Conservation (phyloP, 1,140 invertebrate genomes). For the Lepidostoma basale region DNA sequence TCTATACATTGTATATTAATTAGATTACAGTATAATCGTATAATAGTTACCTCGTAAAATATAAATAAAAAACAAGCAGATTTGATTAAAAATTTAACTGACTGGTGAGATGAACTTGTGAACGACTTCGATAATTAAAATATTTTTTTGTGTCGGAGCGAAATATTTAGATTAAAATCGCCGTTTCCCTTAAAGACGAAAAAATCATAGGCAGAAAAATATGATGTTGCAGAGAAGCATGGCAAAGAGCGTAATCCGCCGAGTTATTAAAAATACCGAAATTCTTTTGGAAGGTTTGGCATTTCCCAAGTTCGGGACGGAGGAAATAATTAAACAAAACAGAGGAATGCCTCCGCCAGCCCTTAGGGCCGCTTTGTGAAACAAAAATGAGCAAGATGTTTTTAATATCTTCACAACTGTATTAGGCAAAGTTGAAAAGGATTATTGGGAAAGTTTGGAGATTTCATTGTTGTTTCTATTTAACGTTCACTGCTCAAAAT, state of each 20-base stretch:
- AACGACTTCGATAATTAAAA: slow-evolving; percentile 7
- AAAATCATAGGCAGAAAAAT: slow-evolving; percentile 6
- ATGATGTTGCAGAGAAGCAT: background rate
- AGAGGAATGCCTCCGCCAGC: slow-evolving; percentile 38
- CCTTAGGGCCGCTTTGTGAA: slow-evolving; percentile 39
- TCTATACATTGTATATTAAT: too few relatives aligned
- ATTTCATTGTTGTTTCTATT: slow-evolving; percentile 46
- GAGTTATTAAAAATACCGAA: slow-evolving; percentile 41
- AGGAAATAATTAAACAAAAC: slow-evolving; percentile 47
- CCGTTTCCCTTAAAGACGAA: background rate
- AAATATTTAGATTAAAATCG: background rate
- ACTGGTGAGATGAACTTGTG: background rate
- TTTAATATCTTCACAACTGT: slow-evolving; percentile 47
- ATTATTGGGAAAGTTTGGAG: slow-evolving; percentile 46
- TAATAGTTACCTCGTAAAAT: background rate
- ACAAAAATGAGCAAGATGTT: slow-evolving; percentile 47
- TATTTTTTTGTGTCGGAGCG: background rate
- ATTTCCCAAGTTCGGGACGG: slow-evolving; percentile 41
- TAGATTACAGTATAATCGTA: too few relatives aligned
- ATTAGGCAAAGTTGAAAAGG: slow-evolving; percentile 46
- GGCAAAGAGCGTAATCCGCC: slow-evolving; percentile 23
- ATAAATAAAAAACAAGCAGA: background rate
- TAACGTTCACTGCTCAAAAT: slow-evolving; percentile 31
- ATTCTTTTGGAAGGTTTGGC: slow-evolving; percentile 38
- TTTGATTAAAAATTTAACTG: background rate